Percentiles rank a stretch among this genome's conserved stretches.
phyloP scores from a whole-genome alignment of 2,113 vertebrate genomes.

The Sardina pilchardus region DNA sequence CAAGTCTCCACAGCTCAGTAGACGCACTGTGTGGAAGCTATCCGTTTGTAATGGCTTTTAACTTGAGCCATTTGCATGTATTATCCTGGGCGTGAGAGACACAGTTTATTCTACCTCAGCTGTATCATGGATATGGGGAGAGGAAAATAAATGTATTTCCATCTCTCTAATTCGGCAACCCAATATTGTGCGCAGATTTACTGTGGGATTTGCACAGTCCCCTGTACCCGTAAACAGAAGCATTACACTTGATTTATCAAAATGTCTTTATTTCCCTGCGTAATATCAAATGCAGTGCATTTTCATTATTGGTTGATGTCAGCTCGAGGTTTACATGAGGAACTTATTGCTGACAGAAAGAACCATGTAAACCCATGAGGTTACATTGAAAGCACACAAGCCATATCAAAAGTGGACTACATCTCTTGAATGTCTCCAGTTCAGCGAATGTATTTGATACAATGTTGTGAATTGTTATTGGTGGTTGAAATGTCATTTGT shows the following conservation, averaged over 20 bases:
- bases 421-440: neutral
- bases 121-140: slow-evolving; percentile 64
- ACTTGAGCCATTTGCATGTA: slow-evolving; percentile 69
- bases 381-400: neutral
- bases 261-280: slow-evolving; percentile 66
- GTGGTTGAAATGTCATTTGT: neutral
- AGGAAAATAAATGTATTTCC: slow-evolving; percentile 71
- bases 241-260: slow-evolving; percentile 73
- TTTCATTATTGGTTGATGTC: slow-evolving; percentile 67
- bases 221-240: slow-evolving; percentile 69
- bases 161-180: slow-evolving; percentile 66
- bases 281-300: slow-evolving; percentile 62
- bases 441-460: neutral
- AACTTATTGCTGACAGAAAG: neutral
- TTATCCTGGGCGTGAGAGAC: slow-evolving; percentile 70
- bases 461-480: neutral
- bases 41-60: slow-evolving; percentile 56
- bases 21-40: neutral
- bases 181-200: slow-evolving; percentile 73
- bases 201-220: slow-evolving; percentile 62
- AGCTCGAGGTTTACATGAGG: slow-evolving; percentile 50
- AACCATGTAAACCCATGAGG: neutral
- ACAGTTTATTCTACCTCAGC: slow-evolving; percentile 67
- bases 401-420: neutral
- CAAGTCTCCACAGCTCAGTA: neutral